phyloP scores from a whole-genome alignment of 2,797 vertebrate species.

The Hydrocynus forskahlii region DNA sequence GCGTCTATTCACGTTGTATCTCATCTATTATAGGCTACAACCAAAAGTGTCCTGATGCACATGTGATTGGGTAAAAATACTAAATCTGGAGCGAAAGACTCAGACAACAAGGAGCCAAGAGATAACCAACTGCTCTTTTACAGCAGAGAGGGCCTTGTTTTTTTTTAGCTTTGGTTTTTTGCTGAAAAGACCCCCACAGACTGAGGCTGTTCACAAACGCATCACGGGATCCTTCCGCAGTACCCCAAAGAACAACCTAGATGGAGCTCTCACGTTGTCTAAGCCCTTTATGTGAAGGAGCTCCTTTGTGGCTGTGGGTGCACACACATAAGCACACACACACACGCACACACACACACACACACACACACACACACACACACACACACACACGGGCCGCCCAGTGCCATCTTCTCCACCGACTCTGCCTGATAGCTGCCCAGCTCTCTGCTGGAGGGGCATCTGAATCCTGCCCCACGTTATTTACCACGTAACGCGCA shows the following conservation, averaged over 20 bases:
- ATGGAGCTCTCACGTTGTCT: slow-evolving; percentile 86
- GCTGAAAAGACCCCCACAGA: neutral
- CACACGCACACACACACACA: slow-evolving; percentile 3
- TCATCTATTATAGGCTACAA: too few species aligned
- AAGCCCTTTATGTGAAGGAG: slow-evolving; percentile 72
- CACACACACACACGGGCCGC: slow-evolving; percentile 21
- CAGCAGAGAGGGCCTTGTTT: neutral
- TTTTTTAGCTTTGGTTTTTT: neutral
- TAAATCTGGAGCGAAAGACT: neutral
- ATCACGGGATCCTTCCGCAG: slow-evolving; percentile 71
- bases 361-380: slow-evolving; percentile 1
- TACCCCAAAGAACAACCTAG: slow-evolving; percentile 81
- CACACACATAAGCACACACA: neutral
- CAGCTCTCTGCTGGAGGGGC: slow-evolving; percentile 31
- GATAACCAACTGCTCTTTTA: neutral
- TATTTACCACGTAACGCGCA: slow-evolving; percentile 50
- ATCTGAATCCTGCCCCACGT: slow-evolving; percentile 46
- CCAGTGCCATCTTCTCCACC: slow-evolving; percentile 33
- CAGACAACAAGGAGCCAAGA: neutral
- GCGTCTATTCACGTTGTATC: too few species aligned
- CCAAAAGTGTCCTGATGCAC: neutral
- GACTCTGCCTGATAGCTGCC: slow-evolving; percentile 24
- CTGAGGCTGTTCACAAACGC: slow-evolving; percentile 55
- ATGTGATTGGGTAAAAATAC: neutral
- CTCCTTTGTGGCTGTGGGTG: slow-evolving; percentile 68